A percentile compares a stretch with the other conserved stretches of the same genome.
Conservation (phyloP, 2,888 invertebrate species). For the Xanthorhoe spadicearia region DNA sequence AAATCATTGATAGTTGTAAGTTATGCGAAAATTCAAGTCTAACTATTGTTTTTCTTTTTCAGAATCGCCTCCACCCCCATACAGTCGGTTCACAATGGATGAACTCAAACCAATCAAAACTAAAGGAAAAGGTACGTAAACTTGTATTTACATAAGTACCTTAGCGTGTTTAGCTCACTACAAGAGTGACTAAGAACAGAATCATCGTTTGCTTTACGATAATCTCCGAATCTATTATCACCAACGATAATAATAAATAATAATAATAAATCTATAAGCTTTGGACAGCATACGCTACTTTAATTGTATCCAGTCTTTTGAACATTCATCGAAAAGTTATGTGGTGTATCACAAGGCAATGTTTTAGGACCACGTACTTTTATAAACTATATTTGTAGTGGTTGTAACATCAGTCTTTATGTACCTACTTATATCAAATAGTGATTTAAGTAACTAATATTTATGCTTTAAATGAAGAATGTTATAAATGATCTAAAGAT, state of each 20-base stretch:
- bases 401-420: not conserved
- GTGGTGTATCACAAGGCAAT: conserved; percentile 14
- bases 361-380: not conserved
- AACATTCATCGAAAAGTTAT: not conserved
- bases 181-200: not conserved
- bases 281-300: not conserved
- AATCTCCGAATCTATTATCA: too few species aligned
- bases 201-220: not conserved
- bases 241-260: too few species aligned
- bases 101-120: conserved; percentile 91
- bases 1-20: not conserved
- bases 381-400: not conserved
- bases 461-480: not conserved
- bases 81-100: conserved; percentile 90
- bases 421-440: not conserved
- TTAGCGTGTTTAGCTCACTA: not conserved
- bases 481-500: conserved; percentile 34
- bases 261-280: not conserved
- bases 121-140: conserved; percentile 87
- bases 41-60: conserved; percentile 65
- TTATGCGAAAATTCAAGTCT: not conserved
- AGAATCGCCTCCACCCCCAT: conserved; percentile 94
- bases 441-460: not conserved
- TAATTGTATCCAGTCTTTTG: not conserved
- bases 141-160: not conserved